phyloP scores from a whole-genome alignment of 2,113 vertebrate genomes.

The Galemys pyrenaicus region DNA sequence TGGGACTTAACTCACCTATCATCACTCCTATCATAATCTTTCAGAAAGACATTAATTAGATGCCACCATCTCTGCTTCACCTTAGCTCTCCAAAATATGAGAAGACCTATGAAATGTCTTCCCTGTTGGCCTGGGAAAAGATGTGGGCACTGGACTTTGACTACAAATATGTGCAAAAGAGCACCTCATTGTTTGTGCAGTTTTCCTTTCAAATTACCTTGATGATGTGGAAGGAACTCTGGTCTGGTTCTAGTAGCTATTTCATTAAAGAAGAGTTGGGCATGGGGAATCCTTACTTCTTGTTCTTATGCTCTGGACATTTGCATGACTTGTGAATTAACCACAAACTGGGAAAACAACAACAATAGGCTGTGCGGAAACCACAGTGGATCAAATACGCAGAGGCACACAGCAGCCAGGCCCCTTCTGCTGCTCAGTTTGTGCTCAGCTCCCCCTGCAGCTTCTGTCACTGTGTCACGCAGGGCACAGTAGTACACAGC shows the following conservation, averaged over 20 bases:
- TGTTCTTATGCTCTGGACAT: background rate
- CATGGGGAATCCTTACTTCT: background rate
- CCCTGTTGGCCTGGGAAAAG: background rate
- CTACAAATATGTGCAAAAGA: background rate
- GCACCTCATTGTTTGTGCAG: background rate
- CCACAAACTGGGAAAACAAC: background rate
- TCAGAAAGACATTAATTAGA: background rate
- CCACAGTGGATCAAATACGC: background rate
- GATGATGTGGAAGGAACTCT: background rate
- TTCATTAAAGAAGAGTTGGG: too few relatives aligned
- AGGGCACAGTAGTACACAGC: conserved; percentile 66
- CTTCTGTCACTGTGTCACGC: conserved; percentile 35
- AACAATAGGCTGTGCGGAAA: background rate
- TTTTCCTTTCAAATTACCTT: background rate
- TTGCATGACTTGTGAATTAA: background rate
- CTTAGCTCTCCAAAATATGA: background rate
- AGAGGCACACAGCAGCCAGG: background rate
- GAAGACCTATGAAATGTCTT: background rate
- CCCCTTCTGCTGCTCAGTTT: background rate
- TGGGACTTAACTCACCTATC: background rate
- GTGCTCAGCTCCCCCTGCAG: conserved; percentile 29
- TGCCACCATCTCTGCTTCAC: background rate
- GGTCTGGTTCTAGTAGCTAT: too few relatives aligned
- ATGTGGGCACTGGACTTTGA: background rate
- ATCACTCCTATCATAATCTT: background rate